Percentiles rank a stretch among this genome's conserved stretches.
Conservation (phyloP, 92 coral and sea anemone species). For the Palythoa grandis region DNA sequence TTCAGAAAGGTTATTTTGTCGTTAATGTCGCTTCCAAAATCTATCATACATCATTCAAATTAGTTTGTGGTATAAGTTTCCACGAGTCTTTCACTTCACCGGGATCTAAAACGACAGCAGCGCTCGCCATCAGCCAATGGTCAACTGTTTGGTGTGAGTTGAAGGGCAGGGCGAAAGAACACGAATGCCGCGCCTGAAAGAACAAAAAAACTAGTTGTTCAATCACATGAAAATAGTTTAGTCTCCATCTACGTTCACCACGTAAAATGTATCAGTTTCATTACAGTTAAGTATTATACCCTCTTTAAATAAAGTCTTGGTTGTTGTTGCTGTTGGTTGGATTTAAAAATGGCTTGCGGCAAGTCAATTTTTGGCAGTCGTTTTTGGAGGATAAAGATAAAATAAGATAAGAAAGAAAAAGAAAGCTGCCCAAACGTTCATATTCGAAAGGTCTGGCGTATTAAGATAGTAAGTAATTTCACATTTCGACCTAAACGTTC, state of each 20-base stretch:
- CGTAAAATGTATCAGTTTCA: too few species aligned
- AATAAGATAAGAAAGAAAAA: too few species aligned
- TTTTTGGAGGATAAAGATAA: too few species aligned
- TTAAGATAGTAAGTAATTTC: too few species aligned
- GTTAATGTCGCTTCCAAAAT: neutral
- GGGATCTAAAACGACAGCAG: slow-evolving; percentile 86
- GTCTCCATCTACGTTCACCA: neutral
- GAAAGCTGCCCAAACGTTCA: too few species aligned
- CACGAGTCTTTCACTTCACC: slow-evolving; percentile 83
- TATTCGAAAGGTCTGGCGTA: too few species aligned
- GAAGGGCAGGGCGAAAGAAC: slow-evolving; percentile 78
- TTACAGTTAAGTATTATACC: too few species aligned
- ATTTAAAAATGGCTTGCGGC: too few species aligned
- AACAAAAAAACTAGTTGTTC: neutral
- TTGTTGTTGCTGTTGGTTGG: too few species aligned
- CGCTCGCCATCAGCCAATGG: slow-evolving; percentile 77
- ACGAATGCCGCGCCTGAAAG: slow-evolving; percentile 75
- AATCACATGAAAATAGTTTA: neutral
- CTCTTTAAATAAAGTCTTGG: too few species aligned
- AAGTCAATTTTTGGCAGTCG: too few species aligned
- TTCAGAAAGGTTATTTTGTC: neutral
- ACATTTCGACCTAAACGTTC: too few species aligned
- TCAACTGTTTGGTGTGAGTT: slow-evolving; percentile 73
- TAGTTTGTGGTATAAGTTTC: slow-evolving; percentile 67
- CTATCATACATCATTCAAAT: neutral